Percentiles rank a stretch among this genome's conserved stretches.
Conservation (phyloP, 2,888 invertebrate genomes). For the Ormyrus thymus region DNA sequence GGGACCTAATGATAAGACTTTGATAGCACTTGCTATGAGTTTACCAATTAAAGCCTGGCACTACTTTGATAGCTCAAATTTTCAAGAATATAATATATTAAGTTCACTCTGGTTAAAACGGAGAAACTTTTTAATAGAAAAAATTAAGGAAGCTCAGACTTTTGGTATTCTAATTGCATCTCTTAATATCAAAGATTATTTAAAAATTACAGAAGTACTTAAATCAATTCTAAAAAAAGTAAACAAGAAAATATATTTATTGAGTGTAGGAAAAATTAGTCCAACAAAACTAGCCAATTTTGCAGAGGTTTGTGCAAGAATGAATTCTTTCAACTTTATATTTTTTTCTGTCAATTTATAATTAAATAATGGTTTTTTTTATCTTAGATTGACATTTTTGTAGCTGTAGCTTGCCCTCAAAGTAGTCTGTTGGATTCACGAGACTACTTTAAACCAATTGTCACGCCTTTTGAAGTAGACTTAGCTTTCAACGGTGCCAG, state of each 20-base stretch:
- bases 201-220: conserved; percentile 68
- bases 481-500: conserved; percentile 82
- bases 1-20: conserved; percentile 80
- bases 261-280: conserved; percentile 96
- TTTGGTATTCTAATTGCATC: conserved; percentile 95
- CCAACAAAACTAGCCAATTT: conserved; percentile 97
- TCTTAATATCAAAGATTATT: conserved; percentile 87
- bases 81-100: conserved; percentile 73
- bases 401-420: conserved; percentile 93
- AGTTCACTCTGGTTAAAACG: conserved; percentile 81
- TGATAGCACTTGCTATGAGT: conserved; percentile 79
- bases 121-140: conserved; percentile 90
- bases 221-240: conserved; percentile 80
- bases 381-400: conserved; percentile 90
- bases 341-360: neutral
- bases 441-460: conserved; percentile 92
- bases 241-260: conserved; percentile 91
- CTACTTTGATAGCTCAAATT: conserved; percentile 72
- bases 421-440: conserved; percentile 88
- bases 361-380: conserved; percentile 48
- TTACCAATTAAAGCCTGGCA: conserved; percentile 78
- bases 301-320: conserved; percentile 80
- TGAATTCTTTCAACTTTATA: conserved; percentile 2
- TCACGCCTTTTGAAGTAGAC: conserved; percentile 95
- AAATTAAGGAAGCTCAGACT: conserved; percentile 90